Percentiles rank a stretch among this genome's conserved stretches.
These are phyloP conservation scores for Parascotia fuliginaria DNA, from an alignment of 2,888 invertebrate species.

Conservation along the genomic window DNA sequence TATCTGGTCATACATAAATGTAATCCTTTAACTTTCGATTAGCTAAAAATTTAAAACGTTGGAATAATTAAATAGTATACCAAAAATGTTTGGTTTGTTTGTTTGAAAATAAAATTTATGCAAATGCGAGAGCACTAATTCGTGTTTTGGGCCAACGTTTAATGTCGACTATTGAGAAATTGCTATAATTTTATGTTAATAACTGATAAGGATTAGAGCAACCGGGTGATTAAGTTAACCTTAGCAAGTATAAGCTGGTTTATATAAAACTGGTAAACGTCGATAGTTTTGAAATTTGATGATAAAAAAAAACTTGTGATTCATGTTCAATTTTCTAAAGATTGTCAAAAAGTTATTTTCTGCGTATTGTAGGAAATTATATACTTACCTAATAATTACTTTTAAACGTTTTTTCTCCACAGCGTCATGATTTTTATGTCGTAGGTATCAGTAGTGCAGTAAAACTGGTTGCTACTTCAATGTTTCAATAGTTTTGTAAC, in stretches of 20 bases:
- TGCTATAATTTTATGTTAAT: slow-evolving; percentile 33
- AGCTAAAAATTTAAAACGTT: neutral
- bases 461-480: no score
- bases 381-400: no score
- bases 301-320: no score
- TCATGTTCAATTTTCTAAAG: no score
- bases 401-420: no score
- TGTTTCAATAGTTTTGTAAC: no score
- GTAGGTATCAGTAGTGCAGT: no score
- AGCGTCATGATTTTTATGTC: no score
- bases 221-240: slow-evolving; percentile 18
- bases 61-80: neutral
- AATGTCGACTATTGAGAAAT: slow-evolving; percentile 26
- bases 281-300: no score
- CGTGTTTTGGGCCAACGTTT: slow-evolving; percentile 18
- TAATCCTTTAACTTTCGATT: neutral
- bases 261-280: slow-evolving; percentile 5
- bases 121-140: slow-evolving; percentile 3
- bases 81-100: neutral
- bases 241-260: slow-evolving; percentile 19
- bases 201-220: slow-evolving; percentile 23
- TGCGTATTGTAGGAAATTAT: no score
- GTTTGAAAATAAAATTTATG: slow-evolving; percentile 1
- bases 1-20: neutral
- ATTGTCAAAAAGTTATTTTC: no score